Conservation (phyloP, 2,797 vertebrate genomes). For the Emys orbicularis region DNA sequence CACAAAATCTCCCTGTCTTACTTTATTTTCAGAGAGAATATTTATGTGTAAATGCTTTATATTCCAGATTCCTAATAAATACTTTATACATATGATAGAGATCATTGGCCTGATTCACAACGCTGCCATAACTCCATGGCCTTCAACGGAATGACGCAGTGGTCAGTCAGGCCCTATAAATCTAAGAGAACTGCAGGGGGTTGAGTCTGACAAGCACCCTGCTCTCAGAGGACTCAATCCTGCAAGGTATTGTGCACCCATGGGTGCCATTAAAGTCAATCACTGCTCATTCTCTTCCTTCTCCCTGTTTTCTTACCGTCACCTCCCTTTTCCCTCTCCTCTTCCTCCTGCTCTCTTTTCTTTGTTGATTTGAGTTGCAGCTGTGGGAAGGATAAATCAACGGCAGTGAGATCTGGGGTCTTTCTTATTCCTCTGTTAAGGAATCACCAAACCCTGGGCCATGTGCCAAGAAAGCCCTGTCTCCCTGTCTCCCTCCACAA, state of each 20-base stretch:
- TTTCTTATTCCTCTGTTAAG: neutral
- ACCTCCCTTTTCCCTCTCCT: neutral
- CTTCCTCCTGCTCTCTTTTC: neutral
- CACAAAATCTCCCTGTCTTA: neutral
- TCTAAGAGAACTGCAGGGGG: rapidly evolving
- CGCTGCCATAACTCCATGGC: rapidly evolving
- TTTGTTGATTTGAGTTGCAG: neutral
- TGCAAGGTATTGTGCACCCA: neutral
- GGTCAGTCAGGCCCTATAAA: neutral
- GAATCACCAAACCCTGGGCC: neutral
- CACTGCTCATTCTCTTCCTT: neutral
- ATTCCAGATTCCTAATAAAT: neutral
- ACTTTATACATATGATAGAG: neutral
- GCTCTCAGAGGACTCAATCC: rapidly evolving
- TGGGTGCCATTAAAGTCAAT: rapidly evolving
- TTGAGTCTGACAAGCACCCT: rapidly evolving
- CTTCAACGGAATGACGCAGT: neutral
- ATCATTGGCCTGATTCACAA: neutral
- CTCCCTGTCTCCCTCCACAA: neutral
- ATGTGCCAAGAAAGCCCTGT: neutral
- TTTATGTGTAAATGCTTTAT: neutral
- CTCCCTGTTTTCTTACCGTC: neutral
- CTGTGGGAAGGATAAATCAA: neutral
- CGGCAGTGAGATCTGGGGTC: neutral
- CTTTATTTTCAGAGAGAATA: neutral